Evolutionary conservation across 2,888 invertebrate species (phyloP).

Genomic region (Athrips mouffetella): DNA sequence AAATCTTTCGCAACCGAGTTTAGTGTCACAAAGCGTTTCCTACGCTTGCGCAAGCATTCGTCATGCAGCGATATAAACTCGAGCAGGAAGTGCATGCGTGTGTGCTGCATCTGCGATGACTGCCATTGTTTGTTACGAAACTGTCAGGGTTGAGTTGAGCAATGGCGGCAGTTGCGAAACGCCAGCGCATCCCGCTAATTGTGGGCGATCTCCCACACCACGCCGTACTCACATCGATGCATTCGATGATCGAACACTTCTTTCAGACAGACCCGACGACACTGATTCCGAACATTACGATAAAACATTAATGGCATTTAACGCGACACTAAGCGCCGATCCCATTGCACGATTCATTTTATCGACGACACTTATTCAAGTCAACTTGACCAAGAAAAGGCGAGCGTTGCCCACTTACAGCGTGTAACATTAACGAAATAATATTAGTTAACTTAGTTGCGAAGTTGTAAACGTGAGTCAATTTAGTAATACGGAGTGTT

Average conservation of each 20-base stretch:
- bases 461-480: slow-evolving; percentile 65
- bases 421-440: slow-evolving; percentile 53
- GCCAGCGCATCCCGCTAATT: slow-evolving; percentile 66
- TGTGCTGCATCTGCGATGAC: slow-evolving; percentile 71
- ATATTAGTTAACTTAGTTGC: slow-evolving; percentile 62
- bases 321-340: slow-evolving; percentile 7
- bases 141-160: slow-evolving; percentile 76
- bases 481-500: slow-evolving; percentile 57
- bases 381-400: slow-evolving; percentile 58
- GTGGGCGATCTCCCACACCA: slow-evolving; percentile 61
- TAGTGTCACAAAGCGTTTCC: slow-evolving; percentile 54
- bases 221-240: background rate
- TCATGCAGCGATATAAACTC: slow-evolving; percentile 60
- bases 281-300: background rate
- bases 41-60: slow-evolving; percentile 64
- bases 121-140: slow-evolving; percentile 74
- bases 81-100: slow-evolving; percentile 76
- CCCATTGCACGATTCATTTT: slow-evolving; percentile 26
- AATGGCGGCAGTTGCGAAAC: slow-evolving; percentile 66
- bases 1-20: slow-evolving; percentile 57
- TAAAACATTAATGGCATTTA: slow-evolving; percentile 6
- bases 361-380: slow-evolving; percentile 21
- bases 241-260: background rate
- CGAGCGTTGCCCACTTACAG: slow-evolving; percentile 42
- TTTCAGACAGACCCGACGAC: background rate